Conservation (phyloP, 1,140 invertebrate genomes). For the Macrostomum lignano region DNA sequence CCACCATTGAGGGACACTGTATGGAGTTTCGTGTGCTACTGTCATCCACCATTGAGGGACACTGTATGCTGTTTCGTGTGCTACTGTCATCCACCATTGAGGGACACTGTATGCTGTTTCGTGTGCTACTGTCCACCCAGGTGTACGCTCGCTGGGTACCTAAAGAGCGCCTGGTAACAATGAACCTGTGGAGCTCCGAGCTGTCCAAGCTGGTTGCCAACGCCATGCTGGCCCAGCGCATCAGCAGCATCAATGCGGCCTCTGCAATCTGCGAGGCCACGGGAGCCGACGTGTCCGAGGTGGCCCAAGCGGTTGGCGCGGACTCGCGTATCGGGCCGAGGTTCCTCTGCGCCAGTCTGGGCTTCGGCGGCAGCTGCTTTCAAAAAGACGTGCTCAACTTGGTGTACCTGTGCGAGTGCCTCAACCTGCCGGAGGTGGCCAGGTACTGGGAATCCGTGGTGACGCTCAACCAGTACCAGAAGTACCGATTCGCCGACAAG, state of each 20-base stretch:
- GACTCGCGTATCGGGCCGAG: constrained; percentile 80
- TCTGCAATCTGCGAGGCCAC: constrained; percentile 91
- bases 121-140: constrained; percentile 47
- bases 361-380: constrained; percentile 94
- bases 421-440: constrained; percentile 78
- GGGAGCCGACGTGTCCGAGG: constrained; percentile 80
- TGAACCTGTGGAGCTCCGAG: constrained; percentile 96
- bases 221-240: constrained; percentile 82
- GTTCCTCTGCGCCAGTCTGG: constrained; percentile 84
- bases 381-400: constrained; percentile 94
- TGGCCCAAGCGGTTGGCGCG: constrained; percentile 65
- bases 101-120: too few relatives aligned
- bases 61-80: too few relatives aligned
- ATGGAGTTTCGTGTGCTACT: too few relatives aligned
- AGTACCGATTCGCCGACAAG: constrained; percentile 61
- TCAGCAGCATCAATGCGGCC: constrained; percentile 89
- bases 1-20: too few relatives aligned
- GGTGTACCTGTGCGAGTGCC: constrained; percentile 80
- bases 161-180: constrained; percentile 63
- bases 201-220: constrained; percentile 90
- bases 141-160: constrained; percentile 88
- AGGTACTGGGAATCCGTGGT: constrained; percentile 93
- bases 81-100: too few relatives aligned
- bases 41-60: too few relatives aligned
- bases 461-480: constrained; percentile 84